Evolutionary conservation across 2,797 vertebrate genomes (phyloP), one percentile per base, ranked within the genome.

Genomic region (Sorex maritimensis): DNA sequence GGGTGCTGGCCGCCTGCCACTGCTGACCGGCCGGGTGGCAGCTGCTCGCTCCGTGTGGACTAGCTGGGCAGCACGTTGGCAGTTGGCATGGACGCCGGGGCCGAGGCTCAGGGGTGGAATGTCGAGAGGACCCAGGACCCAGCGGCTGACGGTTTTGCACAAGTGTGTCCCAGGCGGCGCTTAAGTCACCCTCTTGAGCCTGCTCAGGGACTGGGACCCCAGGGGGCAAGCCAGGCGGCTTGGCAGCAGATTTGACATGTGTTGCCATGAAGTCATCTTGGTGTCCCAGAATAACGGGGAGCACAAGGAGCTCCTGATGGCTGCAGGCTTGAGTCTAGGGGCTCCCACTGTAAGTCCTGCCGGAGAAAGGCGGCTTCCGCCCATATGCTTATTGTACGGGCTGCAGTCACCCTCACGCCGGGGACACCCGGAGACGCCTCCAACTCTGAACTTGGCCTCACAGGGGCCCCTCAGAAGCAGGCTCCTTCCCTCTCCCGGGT

Each of bases 11-110:
- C 0, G 87, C 82, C 88, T 26, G 96, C 96, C 96, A 80, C n/a
- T 90, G 94, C 96, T 96, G 96, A 95, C 95, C 92, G 95, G 95
- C 96, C 91, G 96, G 87, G 92, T 94, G 95, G 95, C 97, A 97
- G 96, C 95, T 96, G 95, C 92, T 67, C 2, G 85, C 13, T 6
- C 86, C 5, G 81, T 34, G 95, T 30, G 77, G 96, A 95, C 96
- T 92, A 41, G 96, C 95, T 71, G 73, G 84, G 38, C 84, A 97
- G 95, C 95, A 96, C 94, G 92, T 94, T 96, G 95, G 97, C 97
- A 96, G 94, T 93, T 95, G 94, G 95, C 89, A 6, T 14, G 17
- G 94, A 90, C 85, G 82, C 69, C 44, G 28, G 41, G 92, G 96
- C 93, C 77, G 92, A 93, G 93, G 77, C 92, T 90, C 68, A 30